Evolutionary conservation across 2,113 vertebrate genomes (phyloP), one percentile per base, ranked within the genome.

Genomic region (Pungitius pungitius): DNA sequence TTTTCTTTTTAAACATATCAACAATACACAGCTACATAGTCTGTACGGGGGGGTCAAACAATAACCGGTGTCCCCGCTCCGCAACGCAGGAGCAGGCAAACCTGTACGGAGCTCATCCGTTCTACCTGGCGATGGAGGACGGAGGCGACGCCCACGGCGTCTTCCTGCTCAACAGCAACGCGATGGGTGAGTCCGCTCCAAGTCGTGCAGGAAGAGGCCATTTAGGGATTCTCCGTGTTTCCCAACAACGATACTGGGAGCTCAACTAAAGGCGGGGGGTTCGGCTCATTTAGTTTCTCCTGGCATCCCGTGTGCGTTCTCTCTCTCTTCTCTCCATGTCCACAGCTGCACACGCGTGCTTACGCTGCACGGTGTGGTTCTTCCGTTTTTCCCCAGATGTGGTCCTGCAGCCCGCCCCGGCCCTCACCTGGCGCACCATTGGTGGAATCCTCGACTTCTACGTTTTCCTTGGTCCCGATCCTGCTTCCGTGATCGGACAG

Each of bases 141-240:
- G 92, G 85, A 0, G 95, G 95, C 42, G 84, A 83, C 4, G 89
- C 96, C 47, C 95, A 97, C 0, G 96, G 96, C 1, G 94, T 96
- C 85, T 97, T 97, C 89, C 91, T 97, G 49, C 93, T 97, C 35
- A 97, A 97, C 90, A 96, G 96, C 92, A 97, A 97, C 0, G 95
- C 96, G 1, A 93, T 94, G 93, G 93, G 93, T 94, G 67, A 77
- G 90, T 6, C 12, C 30, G 35, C 43, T 72, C 24, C 30, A 47
- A 18, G 17, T 45, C 6, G 30, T 20, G 0, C 1, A 4, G 3
- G 22, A 6, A 57, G 22, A 43, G 47, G 26, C 33, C 8, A 12
- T 27, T 15, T 2, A 5, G 47, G 35, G 37, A 26, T 54, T n/a
- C n/a, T n/a, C n/a, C 4, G 37, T 9, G 56, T 26, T 27, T 65